Conservation (phyloP, 2,797 vertebrate genomes). For the Girardinus metallicus region DNA sequence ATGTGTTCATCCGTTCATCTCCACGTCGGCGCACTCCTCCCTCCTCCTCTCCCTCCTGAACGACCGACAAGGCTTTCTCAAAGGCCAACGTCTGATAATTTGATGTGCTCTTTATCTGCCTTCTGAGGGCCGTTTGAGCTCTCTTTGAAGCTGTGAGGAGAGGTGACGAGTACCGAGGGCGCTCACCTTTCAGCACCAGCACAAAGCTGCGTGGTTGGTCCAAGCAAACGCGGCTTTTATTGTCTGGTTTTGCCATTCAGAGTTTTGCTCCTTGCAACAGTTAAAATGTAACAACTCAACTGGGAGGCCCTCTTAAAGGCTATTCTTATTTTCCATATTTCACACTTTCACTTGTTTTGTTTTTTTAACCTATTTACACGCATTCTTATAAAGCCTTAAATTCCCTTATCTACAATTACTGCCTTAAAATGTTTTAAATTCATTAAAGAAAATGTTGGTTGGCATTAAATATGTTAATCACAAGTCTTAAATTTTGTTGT, state of each 20-base stretch:
- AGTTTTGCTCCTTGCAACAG: slow-evolving; percentile 39
- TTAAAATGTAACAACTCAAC: slow-evolving; percentile 46
- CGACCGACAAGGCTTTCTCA: slow-evolving; percentile 68
- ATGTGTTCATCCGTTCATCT: slow-evolving; percentile 83
- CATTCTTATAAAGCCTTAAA: no score
- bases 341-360: neutral
- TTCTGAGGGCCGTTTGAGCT: slow-evolving; percentile 51
- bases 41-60: slow-evolving; percentile 23
- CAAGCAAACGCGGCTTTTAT: slow-evolving; percentile 57
- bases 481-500: no score
- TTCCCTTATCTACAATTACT: no score
- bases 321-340: slow-evolving; percentile 20
- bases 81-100: slow-evolving; percentile 70
- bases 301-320: slow-evolving; percentile 47
- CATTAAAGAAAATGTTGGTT: no score
- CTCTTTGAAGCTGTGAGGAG: slow-evolving; percentile 69
- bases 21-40: slow-evolving; percentile 53
- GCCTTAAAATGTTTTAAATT: no score
- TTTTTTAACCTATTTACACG: neutral
- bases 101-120: slow-evolving; percentile 71
- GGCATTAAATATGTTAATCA: no score
- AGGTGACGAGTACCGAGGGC: slow-evolving; percentile 57
- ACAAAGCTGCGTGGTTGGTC: slow-evolving; percentile 37
- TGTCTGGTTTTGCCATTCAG: slow-evolving; percentile 64
- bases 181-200: slow-evolving; percentile 50